Conservation (phyloP, 2,797 vertebrate genomes). For the Darevskia nairensis region DNA sequence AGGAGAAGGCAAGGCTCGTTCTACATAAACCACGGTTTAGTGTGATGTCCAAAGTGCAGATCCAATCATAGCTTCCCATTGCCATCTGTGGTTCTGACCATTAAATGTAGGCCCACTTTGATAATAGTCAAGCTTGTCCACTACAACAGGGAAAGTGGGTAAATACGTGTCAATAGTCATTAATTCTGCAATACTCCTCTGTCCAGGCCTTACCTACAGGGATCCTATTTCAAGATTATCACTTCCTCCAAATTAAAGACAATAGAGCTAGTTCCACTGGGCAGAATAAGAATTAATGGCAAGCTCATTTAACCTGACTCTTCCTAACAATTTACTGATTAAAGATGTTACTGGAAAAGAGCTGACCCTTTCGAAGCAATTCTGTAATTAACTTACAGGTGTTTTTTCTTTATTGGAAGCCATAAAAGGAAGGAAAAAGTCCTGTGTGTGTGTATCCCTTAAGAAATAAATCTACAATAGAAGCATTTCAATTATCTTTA, state of each 20-base stretch:
- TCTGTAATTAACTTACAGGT: constrained; percentile 18
- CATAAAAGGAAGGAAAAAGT: neutral
- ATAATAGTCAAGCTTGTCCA: neutral
- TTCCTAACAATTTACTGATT: constrained; percentile 29
- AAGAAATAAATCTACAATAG: neutral
- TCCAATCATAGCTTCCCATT: neutral
- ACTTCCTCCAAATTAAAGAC: constrained; percentile 25
- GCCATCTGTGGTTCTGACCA: too few relatives aligned
- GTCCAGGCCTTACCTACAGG: neutral
- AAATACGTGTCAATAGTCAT: neutral
- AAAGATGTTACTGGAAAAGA: constrained; percentile 4
- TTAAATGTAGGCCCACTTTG: neutral
- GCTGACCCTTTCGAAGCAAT: neutral
- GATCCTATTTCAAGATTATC: constrained; percentile 11
- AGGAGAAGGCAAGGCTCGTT: too few relatives aligned
- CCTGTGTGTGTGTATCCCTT: neutral
- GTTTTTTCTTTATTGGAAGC: neutral
- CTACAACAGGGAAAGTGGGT: neutral
- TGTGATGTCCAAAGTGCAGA: neutral
- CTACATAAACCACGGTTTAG: neutral
- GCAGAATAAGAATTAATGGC: constrained; percentile 24
- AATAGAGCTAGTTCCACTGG: neutral
- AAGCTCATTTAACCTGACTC: neutral
- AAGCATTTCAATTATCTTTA: neutral
- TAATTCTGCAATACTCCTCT: constrained; percentile 5